phyloP scores from a whole-genome alignment of 2,797 vertebrate species.

The Decapterus maruadsi region DNA sequence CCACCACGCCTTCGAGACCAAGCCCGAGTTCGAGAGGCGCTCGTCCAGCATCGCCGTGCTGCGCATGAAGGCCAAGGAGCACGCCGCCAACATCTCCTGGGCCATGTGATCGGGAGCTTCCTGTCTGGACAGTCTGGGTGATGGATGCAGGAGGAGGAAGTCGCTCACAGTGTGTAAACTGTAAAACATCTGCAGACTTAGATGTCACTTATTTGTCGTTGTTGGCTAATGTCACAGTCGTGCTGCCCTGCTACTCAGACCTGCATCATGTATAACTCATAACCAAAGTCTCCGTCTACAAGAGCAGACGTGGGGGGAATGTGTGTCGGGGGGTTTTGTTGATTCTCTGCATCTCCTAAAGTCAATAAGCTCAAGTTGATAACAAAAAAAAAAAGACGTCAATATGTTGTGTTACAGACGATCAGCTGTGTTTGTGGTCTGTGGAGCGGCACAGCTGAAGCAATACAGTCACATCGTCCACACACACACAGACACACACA shows the following conservation, averaged over 20 bases:
- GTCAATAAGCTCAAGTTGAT: constrained; percentile 5
- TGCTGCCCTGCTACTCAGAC: background rate
- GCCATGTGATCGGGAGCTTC: constrained; percentile 88
- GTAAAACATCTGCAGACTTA: background rate
- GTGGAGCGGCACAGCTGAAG: background rate
- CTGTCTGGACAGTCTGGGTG: constrained; percentile 30
- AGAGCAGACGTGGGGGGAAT: background rate
- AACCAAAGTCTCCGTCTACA: background rate
- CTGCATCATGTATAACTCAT: background rate
- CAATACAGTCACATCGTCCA: background rate
- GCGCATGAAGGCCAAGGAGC: constrained; percentile 99
- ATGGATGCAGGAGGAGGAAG: constrained; percentile 6
- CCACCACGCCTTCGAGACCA: constrained; percentile 95
- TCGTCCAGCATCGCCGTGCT: constrained; percentile 98
- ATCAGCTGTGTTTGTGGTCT: constrained; percentile 5
- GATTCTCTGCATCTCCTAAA: background rate
- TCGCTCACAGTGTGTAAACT: constrained; percentile 18
- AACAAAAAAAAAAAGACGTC: background rate
- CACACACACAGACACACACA: no score
- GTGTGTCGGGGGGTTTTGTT: constrained; percentile 5
- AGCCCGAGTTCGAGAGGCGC: constrained; percentile 96
- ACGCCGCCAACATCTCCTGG: constrained; percentile 99
- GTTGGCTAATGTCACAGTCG: background rate
- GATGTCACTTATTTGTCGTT: constrained; percentile 4
- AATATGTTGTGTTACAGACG: constrained; percentile 17